phyloP scores from a whole-genome alignment of 2,888 invertebrate genomes.

The Stegophylla sp. region DNA sequence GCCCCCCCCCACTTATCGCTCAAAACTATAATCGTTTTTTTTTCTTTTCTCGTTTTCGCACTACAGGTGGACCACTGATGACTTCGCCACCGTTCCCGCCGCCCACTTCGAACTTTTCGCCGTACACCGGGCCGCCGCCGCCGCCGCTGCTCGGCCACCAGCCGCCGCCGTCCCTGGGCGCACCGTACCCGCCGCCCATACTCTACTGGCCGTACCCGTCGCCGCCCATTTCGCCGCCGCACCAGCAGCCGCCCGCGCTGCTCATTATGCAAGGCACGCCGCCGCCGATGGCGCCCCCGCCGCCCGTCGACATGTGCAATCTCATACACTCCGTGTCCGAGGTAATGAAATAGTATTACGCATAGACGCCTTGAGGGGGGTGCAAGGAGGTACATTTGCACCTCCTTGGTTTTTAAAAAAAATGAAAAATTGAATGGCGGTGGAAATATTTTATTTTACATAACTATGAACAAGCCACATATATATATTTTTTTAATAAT shows the following conservation, averaged over 20 bases:
- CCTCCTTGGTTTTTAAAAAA: no score
- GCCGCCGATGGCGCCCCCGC: constrained; percentile 60
- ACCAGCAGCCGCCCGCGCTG: constrained; percentile 60
- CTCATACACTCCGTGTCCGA: constrained; percentile 62
- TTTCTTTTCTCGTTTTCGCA: background rate
- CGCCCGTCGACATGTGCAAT: constrained; percentile 60
- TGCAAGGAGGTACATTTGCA: no score
- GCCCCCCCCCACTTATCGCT: no score
- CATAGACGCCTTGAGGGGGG: no score
- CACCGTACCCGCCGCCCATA: constrained; percentile 62
- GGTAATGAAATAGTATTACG: no score
- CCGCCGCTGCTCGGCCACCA: constrained; percentile 59
- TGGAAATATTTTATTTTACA: no score
- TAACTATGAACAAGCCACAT: no score
- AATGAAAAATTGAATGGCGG: no score
- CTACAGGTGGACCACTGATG: constrained; percentile 33
- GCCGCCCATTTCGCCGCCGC: constrained; percentile 62
- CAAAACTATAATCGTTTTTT: background rate
- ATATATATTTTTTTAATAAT: no score
- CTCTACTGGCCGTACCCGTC: constrained; percentile 62
- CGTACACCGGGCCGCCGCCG: constrained; percentile 37
- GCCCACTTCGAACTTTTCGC: constrained; percentile 47
- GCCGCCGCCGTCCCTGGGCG: constrained; percentile 60
- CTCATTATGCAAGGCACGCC: constrained; percentile 61
- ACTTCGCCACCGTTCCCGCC: constrained; percentile 56